phyloP scores from a whole-genome alignment of 1,140 invertebrate genomes.

The Zeugodacus cucurbitae region DNA sequence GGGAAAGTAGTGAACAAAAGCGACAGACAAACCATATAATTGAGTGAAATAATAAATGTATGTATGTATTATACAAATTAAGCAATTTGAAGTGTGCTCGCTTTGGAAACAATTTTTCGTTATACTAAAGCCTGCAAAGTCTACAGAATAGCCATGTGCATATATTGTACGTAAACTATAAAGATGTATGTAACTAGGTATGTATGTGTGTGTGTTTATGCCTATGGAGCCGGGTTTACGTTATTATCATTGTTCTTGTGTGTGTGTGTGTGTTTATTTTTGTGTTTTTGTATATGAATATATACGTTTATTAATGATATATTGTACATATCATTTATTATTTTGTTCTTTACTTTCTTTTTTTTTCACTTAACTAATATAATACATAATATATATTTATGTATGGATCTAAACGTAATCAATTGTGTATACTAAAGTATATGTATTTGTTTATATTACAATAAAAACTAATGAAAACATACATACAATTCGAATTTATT shows the following conservation, averaged over 20 bases:
- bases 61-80: neutral
- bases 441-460: constrained; percentile 32
- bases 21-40: neutral
- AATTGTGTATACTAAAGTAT: neutral
- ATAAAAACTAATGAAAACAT: constrained; percentile 21
- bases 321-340: neutral
- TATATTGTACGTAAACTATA: neutral
- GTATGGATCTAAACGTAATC: neutral
- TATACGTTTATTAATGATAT: neutral
- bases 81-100: neutral
- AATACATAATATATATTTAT: constrained; percentile 22
- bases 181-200: neutral
- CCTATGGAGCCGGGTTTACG: neutral
- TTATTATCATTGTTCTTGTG: neutral
- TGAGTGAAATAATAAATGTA: neutral
- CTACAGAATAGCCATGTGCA: too few species aligned
- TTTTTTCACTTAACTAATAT: neutral
- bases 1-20: neutral
- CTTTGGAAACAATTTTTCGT: too few species aligned
- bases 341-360: neutral
- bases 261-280: neutral
- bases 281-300: neutral
- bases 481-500: constrained; percentile 24
- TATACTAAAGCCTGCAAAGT: too few species aligned
- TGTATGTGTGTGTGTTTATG: neutral